Evolutionary conservation across 53 echinoderm and acorn worm species (phyloP).

Genomic region (Holothuria scabra): DNA sequence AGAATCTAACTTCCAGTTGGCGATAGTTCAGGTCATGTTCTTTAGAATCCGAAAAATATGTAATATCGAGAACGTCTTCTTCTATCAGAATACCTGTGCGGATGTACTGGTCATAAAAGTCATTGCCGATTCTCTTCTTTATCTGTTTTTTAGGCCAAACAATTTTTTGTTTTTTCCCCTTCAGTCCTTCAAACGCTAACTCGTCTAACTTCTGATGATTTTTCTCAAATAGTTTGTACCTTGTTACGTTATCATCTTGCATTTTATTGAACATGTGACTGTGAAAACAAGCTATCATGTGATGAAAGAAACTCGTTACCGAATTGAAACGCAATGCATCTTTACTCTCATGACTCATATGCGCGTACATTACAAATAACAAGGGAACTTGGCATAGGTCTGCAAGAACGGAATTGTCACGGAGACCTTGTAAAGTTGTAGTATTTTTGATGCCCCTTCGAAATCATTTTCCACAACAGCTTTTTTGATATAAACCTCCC

Average conservation of each 20-base stretch:
- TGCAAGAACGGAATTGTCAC: background rate
- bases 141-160: background rate
- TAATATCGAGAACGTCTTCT: slow-evolving; percentile 13
- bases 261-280: slow-evolving; percentile 28
- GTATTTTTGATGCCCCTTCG: too few relatives aligned
- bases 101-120: slow-evolving; percentile 6
- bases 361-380: slow-evolving; percentile 30
- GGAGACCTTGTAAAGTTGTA: background rate
- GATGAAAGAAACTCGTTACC: slow-evolving; percentile 16
- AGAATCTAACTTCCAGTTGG: slow-evolving; percentile 2
- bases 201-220: slow-evolving; percentile 2
- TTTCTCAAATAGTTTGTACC: background rate
- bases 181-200: background rate
- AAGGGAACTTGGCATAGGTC: slow-evolving; percentile 26
- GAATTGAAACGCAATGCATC: background rate
- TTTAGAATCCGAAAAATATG: background rate
- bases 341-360: slow-evolving; percentile 20
- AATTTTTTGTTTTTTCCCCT: background rate
- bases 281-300: slow-evolving; percentile 35
- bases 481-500: too few relatives aligned
- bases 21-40: background rate
- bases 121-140: background rate
- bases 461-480: too few relatives aligned
- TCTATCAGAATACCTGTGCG: slow-evolving; percentile 8
- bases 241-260: background rate